phyloP scores from a whole-genome alignment of 2,888 invertebrate species.

The Subacronicta megacephala region DNA sequence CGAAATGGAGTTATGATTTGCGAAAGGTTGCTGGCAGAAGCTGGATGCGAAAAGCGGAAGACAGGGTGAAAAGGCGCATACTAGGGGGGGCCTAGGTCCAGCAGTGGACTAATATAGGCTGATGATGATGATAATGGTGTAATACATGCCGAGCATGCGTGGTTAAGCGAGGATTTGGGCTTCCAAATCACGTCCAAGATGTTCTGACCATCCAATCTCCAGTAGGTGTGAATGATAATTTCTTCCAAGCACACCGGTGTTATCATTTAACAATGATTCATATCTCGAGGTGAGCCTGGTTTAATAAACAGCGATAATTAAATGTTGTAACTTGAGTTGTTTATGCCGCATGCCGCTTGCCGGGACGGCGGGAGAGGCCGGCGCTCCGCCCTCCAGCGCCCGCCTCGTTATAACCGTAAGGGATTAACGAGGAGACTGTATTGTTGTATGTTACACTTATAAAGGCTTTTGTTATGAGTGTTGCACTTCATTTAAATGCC shows the following conservation, averaged over 20 bases:
- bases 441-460: constrained; percentile 38
- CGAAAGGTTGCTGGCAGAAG: too few relatives aligned
- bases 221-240: constrained; percentile 83
- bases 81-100: too few relatives aligned
- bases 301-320: constrained; percentile 88
- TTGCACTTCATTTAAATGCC: not conserved
- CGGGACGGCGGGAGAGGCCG: constrained; percentile 67
- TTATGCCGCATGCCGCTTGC: constrained; percentile 68
- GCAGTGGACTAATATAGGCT: too few relatives aligned
- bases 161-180: too few relatives aligned
- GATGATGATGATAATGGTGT: too few relatives aligned
- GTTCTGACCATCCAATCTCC: constrained; percentile 54
- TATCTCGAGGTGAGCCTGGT: constrained; percentile 80
- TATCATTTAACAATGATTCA: constrained; percentile 74
- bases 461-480: constrained; percentile 31
- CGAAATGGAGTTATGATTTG: too few relatives aligned
- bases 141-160: too few relatives aligned
- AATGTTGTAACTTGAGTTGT: constrained; percentile 87
- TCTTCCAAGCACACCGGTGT: constrained; percentile 64
- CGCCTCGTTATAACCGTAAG: constrained; percentile 72
- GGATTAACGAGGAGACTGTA: constrained; percentile 81
- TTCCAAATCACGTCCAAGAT: constrained; percentile 14
- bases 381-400: constrained; percentile 77
- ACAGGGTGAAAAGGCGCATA: too few relatives aligned
- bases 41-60: too few relatives aligned